A percentile compares a stretch with the other conserved stretches of the same genome.
Conservation (phyloP, 2,888 invertebrate genomes). For the Hecatera dysodea region DNA sequence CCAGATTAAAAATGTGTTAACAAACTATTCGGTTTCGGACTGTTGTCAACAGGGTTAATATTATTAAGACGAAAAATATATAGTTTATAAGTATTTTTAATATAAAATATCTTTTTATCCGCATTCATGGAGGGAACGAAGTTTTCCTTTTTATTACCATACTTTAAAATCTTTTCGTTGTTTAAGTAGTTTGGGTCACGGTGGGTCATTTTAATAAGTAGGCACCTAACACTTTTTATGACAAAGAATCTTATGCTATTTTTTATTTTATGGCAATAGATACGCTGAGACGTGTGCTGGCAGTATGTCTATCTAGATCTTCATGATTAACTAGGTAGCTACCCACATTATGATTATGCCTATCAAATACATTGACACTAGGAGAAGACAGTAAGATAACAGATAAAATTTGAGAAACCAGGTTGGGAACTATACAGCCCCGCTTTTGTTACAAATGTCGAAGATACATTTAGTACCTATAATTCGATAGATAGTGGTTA, state of each 20-base stretch:
- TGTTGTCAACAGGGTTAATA: not conserved
- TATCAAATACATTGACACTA: not conserved
- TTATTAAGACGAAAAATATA: conserved; percentile 4
- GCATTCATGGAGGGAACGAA: not conserved
- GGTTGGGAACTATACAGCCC: not conserved
- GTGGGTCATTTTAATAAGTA: not conserved
- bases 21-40: not conserved
- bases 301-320: not conserved
- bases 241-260: not conserved
- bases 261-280: not conserved
- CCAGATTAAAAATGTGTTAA: too few species aligned
- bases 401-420: not conserved
- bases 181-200: conserved; percentile 10
- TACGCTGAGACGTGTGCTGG: not conserved
- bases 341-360: not conserved
- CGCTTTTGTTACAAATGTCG: not conserved
- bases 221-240: not conserved
- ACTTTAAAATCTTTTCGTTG: conserved; percentile 15
- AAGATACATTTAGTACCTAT: not conserved
- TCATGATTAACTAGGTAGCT: not conserved
- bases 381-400: not conserved
- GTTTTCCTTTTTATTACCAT: conserved; percentile 28
- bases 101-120: not conserved
- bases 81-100: not conserved
- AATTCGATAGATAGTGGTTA: not conserved